A percentile compares a stretch with the other conserved stretches of the same genome.
phyloP scores from a whole-genome alignment of 1,140 invertebrate species.

The Pseudomyrmex gracilis region DNA sequence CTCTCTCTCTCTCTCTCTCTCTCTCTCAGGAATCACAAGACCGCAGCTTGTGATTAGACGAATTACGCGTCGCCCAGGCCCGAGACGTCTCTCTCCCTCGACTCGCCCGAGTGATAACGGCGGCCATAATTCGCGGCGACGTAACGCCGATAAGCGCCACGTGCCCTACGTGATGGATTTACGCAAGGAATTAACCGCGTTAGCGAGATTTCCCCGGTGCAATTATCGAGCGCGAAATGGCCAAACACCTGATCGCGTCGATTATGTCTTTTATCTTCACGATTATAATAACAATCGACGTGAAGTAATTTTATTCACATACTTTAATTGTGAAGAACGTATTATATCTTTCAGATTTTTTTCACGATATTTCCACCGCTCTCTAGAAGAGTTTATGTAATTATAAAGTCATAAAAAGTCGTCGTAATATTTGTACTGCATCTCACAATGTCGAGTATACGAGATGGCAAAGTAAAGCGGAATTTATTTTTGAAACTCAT shows the following conservation, averaged over 20 bases:
- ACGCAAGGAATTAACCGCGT: constrained; percentile 55
- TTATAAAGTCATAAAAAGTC: background rate
- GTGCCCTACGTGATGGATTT: constrained; percentile 55
- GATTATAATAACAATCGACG: background rate
- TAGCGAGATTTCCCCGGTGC: constrained; percentile 50
- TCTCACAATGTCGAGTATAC: no score
- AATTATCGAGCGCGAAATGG: constrained; percentile 56
- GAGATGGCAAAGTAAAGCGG: background rate
- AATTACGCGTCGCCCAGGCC: constrained; percentile 29
- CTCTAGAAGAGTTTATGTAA: background rate
- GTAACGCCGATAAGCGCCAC: constrained; percentile 56
- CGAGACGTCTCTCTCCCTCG: constrained; percentile 22
- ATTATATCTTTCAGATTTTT: background rate
- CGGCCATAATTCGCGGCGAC: constrained; percentile 55
- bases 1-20: constrained; percentile 1
- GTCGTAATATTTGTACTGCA: background rate
- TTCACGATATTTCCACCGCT: no score
- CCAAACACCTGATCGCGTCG: constrained; percentile 40
- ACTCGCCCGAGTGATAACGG: constrained; percentile 35
- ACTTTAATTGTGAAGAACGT: background rate
- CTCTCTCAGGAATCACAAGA: constrained; percentile 44
- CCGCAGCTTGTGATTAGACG: constrained; percentile 43
- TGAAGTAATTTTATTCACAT: constrained; percentile 5
- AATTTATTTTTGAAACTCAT: background rate
- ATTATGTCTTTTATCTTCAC: constrained; percentile 31